These are phyloP conservation scores for Parapsyche elsis DNA, from an alignment of 1,140 invertebrate genomes.

Conservation along the genomic window DNA sequence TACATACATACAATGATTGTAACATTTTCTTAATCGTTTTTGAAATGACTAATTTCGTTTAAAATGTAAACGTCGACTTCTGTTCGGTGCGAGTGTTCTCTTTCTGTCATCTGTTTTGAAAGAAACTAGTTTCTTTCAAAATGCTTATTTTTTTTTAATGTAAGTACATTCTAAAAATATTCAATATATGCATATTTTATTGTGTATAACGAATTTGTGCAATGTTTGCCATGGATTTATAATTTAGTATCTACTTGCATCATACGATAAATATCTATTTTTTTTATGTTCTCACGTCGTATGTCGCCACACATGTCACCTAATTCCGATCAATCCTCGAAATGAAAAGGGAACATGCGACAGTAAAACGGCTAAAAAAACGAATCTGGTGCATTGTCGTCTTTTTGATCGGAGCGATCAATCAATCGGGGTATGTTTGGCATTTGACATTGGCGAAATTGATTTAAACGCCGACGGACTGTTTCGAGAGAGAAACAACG, in stretches of 20 bases:
- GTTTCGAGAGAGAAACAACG: neutral
- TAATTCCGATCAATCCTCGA: slow-evolving; percentile 28
- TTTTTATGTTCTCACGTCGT: neutral
- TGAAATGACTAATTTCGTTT: too few relatives aligned
- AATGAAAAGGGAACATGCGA: slow-evolving; percentile 23
- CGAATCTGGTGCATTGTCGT: slow-evolving; percentile 31
- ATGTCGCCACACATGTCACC: slow-evolving; percentile 7
- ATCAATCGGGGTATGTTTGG: slow-evolving; percentile 32
- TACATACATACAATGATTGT: too few relatives aligned
- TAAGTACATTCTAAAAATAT: neutral
- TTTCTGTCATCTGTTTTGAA: neutral
- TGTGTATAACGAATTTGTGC: neutral
- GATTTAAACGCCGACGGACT: slow-evolving; percentile 31
- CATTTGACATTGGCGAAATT: slow-evolving; percentile 31
- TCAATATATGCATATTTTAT: neutral
- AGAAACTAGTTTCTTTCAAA: neutral
- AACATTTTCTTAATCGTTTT: too few relatives aligned
- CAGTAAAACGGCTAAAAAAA: neutral
- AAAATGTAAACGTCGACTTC: neutral
- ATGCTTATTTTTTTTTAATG: neutral
- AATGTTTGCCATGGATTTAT: neutral
- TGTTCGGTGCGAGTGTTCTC: neutral
- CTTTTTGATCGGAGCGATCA: slow-evolving; percentile 37
- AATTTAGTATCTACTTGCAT: too few relatives aligned
- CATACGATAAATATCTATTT: neutral